phyloP scores from a whole-genome alignment of 2,797 vertebrate species.

The Catostomus latipinnis region DNA sequence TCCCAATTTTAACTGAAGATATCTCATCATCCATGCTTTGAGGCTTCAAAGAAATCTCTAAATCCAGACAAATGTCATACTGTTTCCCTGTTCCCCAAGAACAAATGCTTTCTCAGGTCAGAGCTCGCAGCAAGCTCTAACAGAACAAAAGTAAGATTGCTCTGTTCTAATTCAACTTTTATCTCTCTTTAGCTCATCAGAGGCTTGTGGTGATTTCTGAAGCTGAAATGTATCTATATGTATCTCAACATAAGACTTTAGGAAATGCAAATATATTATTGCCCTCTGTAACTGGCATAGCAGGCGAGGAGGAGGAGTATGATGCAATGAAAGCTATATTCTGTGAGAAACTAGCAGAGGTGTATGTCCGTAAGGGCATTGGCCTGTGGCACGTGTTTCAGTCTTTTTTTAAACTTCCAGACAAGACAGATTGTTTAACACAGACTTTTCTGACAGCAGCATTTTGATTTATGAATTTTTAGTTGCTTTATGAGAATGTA shows the following conservation, averaged over 20 bases:
- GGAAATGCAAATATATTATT: neutral
- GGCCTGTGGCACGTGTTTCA: conserved; percentile 10
- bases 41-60: conserved; percentile 2
- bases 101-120: conserved; percentile 31
- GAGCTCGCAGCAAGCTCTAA: conserved; percentile 1
- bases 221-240: conserved; percentile 4
- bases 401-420: conserved; percentile 25
- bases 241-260: conserved; percentile 4
- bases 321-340: conserved; percentile 35
- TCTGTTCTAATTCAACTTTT: neutral
- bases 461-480: neutral
- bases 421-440: neutral
- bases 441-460: neutral
- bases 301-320: neutral
- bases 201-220: conserved; percentile 5
- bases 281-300: neutral
- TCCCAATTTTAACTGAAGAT: neutral
- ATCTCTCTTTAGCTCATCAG: conserved; percentile 5
- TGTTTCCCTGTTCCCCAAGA: neutral
- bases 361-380: conserved; percentile 55
- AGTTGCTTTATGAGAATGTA: neutral
- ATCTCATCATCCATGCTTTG: conserved; percentile 33
- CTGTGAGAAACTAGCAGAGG: conserved; percentile 36
- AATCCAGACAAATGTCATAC: conserved; percentile 13
- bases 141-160: neutral